These are phyloP conservation scores for Deladenus siricidicola DNA, from an alignment of 2,888 invertebrate species.

Conservation along the genomic window DNA sequence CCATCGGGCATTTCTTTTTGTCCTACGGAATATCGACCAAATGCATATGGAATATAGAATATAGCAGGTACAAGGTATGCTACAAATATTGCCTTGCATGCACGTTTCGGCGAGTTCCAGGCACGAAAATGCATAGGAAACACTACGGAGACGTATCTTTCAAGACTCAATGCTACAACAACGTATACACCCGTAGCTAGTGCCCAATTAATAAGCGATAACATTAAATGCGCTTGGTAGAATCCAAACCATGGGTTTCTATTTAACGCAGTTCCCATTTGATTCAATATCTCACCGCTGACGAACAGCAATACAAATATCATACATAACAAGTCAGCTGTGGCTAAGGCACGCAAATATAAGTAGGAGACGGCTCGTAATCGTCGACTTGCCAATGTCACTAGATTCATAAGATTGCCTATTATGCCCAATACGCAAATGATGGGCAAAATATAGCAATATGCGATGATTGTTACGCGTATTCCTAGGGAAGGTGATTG, in stretches of 20 bases:
- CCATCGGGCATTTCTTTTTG: slow-evolving; percentile 22
- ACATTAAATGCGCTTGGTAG: slow-evolving; percentile 49
- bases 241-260: slow-evolving; percentile 27
- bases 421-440: slow-evolving; percentile 47
- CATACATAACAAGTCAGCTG: slow-evolving; percentile 53
- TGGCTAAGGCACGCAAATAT: slow-evolving; percentile 29
- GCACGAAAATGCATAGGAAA: slow-evolving; percentile 52
- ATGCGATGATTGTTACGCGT: slow-evolving; percentile 36
- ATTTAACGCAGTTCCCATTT: slow-evolving; percentile 26
- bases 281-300: slow-evolving; percentile 38
- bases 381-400: slow-evolving; percentile 47
- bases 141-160: slow-evolving; percentile 50
- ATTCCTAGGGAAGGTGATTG: slow-evolving; percentile 6
- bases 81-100: slow-evolving; percentile 39
- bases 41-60: slow-evolving; percentile 51
- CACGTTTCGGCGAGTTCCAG: slow-evolving; percentile 51
- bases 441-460: slow-evolving; percentile 52
- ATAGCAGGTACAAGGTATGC: slow-evolving; percentile 46
- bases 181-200: slow-evolving; percentile 51
- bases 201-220: slow-evolving; percentile 53
- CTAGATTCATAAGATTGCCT: slow-evolving; percentile 48
- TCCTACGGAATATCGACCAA: slow-evolving; percentile 35
- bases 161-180: slow-evolving; percentile 50
- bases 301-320: slow-evolving; percentile 50
- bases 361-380: slow-evolving; percentile 52